Base-by-base conservation (phyloP, 2,797 vertebrate species). In the Perodicticus potto region DNA sequence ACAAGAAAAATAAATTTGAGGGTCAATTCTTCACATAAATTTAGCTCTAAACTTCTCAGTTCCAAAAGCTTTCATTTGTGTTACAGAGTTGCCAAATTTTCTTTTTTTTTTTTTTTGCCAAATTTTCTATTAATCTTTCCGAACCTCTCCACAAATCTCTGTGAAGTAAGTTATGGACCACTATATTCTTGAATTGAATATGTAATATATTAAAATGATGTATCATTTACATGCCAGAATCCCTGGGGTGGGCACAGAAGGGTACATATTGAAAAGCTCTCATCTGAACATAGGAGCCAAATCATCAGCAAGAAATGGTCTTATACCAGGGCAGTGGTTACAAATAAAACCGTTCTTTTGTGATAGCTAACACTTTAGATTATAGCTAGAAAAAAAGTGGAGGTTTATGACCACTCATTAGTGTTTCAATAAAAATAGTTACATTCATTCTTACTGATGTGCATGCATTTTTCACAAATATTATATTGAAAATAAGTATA, bases 131-230 rank as follows among this genome's bases (percentile, higher is more conserved):
- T 40, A 59, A n/a, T 67, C 45, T 94, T 92, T 78, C 34, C 88
- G 91, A 96, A 93, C 78, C 29, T 78, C 57, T 61, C 61, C n/a
- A 89, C 55, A 95, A 93, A 95, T 72, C n/a, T 88, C 59, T 81
- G 40, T 25, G 67, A 94, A 81, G 22, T 86, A 59, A 81, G 27
- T 91, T 84, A 81, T 4, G 27, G 27, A 69, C 80, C 78, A 87
- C 27, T 53, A 59, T 43, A 85, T 90, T 80, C 67, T 93, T 93
- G 20, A 88, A 77, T 0, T 55, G 25, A 80, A 89, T 55, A 20
- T 73, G 14, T 82, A 69, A 73, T 12, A 16, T 59, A 37, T 65
- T 82, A 82, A 82, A 89, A 92, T 70, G 5, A 93, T 92, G 45
- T 80, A 80, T 32, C 17, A 86, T 87, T 84, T 86, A 77, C 9